Evolutionary conservation across 2,888 invertebrate genomes (phyloP), one percentile per base, ranked within the genome.

Genomic region (Watsonalla cultraria): DNA sequence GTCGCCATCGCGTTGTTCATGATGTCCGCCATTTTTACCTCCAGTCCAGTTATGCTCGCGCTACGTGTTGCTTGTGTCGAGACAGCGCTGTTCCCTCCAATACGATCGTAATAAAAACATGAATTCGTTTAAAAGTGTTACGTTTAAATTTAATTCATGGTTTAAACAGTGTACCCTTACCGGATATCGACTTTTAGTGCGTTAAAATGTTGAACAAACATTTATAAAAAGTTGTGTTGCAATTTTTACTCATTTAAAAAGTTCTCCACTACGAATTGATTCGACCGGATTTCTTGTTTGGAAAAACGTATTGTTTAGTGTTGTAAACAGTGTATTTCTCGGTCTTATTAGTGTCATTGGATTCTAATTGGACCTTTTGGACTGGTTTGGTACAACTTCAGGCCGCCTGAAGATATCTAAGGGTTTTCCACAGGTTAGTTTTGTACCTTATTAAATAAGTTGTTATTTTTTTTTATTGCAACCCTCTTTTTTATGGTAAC

Each of bases 1-100:
- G 65, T 58, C 65, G 72, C 63, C 63, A 46, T 46, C 46, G 46
- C 46, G 14, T 15, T 14, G 14, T 46, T 46, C 14, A 46, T 11
- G 7, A 9, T 42, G 47, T 55, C 68, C 80, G 84, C 82, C 85
- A 85, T 82, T 80, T 82, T 78, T 76, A 66, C 65, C 35, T 62
- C 73, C 82, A 87, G 87, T 88, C 84, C 81, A 80, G 84, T 82
- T 84, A 79, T 61, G 76, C 64, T 62, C 72, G 72, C 62, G 67
- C 55, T 24, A 65, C 46, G 69, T 7, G 57, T n/a, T 42, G 66
- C 51, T 70, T 76, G 86, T 78, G 61, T 70, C 54, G 61, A 57
- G 55, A 24, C 24, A 65, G 66, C 62, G 64, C 62, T 51, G 64
- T 53, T 62, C 53, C 62, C 61, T 61, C 58, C 64, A 57, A 70